Percentiles rank a stretch among this genome's conserved stretches.
These are phyloP conservation scores for Champsocephalus esox DNA, from an alignment of 2,797 vertebrate genomes.

Conservation along the genomic window DNA sequence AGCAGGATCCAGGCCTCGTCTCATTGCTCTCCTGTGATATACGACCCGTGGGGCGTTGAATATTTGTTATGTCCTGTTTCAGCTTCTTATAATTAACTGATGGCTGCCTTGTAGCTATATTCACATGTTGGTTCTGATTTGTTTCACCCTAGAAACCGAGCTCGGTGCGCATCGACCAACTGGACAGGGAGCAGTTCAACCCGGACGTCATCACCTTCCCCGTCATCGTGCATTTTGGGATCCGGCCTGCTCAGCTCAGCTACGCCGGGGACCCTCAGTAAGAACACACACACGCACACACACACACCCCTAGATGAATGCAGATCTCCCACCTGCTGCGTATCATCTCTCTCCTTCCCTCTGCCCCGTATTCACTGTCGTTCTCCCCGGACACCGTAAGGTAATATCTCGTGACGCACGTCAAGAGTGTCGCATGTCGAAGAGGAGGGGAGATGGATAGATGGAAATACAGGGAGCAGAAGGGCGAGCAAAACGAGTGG, in stretches of 20 bases:
- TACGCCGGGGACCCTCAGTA: constrained; percentile 99
- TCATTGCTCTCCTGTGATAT: constrained; percentile 41
- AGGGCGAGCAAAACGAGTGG: constrained; percentile 46
- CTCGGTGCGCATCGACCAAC: constrained; percentile 97
- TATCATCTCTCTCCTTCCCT: constrained; percentile 9
- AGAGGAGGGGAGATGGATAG: constrained; percentile 20
- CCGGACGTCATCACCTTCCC: constrained; percentile 98
- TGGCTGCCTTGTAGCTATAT: constrained; percentile 16
- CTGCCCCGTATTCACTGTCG: constrained; percentile 27
- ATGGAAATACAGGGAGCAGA: constrained; percentile 20
- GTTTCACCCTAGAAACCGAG: constrained; percentile 90
- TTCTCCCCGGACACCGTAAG: constrained; percentile 42
- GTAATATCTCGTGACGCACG: background rate
- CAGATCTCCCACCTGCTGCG: constrained; percentile 5
- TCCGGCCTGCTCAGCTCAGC: constrained; percentile 98
- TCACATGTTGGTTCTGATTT: constrained; percentile 26
- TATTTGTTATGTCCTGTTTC: constrained; percentile 39
- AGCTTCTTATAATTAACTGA: constrained; percentile 46
- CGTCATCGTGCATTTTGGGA: constrained; percentile 98
- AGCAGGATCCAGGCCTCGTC: constrained; percentile 13
- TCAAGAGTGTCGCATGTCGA: constrained; percentile 11
- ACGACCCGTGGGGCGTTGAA: constrained; percentile 33
- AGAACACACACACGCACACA: constrained; percentile 66
- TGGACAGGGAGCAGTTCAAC: constrained; percentile 99
- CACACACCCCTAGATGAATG: background rate